These are phyloP conservation scores for Percopsis omiscomaycus DNA, from an alignment of 2,797 vertebrate genomes.

Conservation along the genomic window DNA sequence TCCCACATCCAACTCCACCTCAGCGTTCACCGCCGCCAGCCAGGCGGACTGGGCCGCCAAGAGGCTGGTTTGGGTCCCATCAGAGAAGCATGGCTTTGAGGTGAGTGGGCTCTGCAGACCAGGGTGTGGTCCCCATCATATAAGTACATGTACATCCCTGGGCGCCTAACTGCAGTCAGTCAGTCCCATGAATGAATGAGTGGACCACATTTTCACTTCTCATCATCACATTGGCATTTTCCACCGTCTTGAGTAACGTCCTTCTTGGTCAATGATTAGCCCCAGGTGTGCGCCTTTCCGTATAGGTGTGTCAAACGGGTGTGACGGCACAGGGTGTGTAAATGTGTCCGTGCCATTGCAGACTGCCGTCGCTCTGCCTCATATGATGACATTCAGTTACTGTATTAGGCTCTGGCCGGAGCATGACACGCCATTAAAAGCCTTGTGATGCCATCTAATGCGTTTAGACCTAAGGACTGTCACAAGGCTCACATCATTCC, in stretches of 20 bases:
- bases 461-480: slow-evolving; percentile 16
- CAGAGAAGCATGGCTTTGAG: slow-evolving; percentile 92
- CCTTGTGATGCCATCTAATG: slow-evolving; percentile 30
- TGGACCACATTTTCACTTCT: slow-evolving; percentile 10
- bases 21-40: slow-evolving; percentile 74
- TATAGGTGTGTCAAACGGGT: slow-evolving; percentile 57
- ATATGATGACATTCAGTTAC: slow-evolving; percentile 1
- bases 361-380: slow-evolving; percentile 2
- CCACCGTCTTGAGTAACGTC: slow-evolving; percentile 26
- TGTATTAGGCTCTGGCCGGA: not conserved
- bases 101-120: slow-evolving; percentile 55
- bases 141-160: no score
- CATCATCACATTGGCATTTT: slow-evolving; percentile 25
- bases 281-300: slow-evolving; percentile 28
- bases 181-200: not conserved
- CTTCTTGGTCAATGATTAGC: slow-evolving; percentile 55
- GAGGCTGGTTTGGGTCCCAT: slow-evolving; percentile 91
- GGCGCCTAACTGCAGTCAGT: not conserved
- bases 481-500: slow-evolving; percentile 23
- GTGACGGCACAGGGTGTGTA: slow-evolving; percentile 20
- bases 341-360: slow-evolving; percentile 1
- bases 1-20: slow-evolving; percentile 54
- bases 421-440: not conserved
- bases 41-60: slow-evolving; percentile 93
- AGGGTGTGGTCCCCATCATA: not conserved